phyloP scores from a whole-genome alignment of 2,888 invertebrate genomes.

The Terebella lapidaria region DNA sequence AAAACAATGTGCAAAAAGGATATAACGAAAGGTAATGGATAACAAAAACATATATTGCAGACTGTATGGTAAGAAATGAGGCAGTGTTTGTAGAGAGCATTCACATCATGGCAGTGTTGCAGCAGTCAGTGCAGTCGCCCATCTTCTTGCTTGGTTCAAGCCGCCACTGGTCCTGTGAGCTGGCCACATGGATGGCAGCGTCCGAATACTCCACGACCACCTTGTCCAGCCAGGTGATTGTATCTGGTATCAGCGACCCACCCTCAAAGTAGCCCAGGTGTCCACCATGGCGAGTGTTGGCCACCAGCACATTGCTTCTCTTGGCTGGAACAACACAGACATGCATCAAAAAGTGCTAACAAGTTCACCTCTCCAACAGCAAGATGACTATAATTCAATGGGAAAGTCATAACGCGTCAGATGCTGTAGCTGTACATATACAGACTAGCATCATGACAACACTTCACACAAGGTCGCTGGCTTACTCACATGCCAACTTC shows the following conservation, averaged over 20 bases:
- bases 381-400: background rate
- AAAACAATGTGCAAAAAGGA: too few species aligned
- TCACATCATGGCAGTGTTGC: too few species aligned
- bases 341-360: too few species aligned
- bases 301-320: constrained; percentile 59
- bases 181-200: constrained; percentile 30
- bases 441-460: too few species aligned
- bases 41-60: too few species aligned
- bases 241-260: constrained; percentile 75
- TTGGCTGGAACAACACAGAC: constrained; percentile 31
- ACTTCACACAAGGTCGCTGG: background rate
- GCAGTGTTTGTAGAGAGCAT: too few species aligned
- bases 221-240: constrained; percentile 85
- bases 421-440: background rate
- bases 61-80: too few species aligned
- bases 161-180: too few species aligned
- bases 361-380: background rate
- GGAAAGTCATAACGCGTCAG: background rate
- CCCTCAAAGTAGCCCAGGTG: constrained; percentile 94
- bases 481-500: constrained; percentile 59
- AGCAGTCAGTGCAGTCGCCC: too few species aligned
- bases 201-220: constrained; percentile 75
- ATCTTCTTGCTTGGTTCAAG: too few species aligned
- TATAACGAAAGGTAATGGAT: too few species aligned
- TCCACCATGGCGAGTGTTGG: constrained; percentile 85